Base-by-base conservation (phyloP, 2,113 vertebrate genomes). In the Lota lota region DNA sequence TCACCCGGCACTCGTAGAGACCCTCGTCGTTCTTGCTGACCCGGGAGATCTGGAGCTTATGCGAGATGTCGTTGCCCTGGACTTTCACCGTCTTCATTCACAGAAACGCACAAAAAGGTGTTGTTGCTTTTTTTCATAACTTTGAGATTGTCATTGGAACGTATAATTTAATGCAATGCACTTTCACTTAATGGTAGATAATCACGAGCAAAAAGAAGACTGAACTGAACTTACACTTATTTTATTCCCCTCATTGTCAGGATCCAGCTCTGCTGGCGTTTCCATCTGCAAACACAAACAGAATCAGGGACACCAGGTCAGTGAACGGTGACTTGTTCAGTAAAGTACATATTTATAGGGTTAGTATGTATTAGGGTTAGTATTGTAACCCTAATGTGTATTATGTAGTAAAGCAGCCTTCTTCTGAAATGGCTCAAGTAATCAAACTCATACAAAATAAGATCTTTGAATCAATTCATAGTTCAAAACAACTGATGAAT, bases 1-100 rank as follows among this genome's bases (percentile, higher is more conserved):
- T 97, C 87, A 98, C 95, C 62, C 96, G 84, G 90, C 96, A 98
- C 69, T 98, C 96, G 1, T 98, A 98, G 1, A 97, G 76, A 56
- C 96, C 96, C 86, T 98, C 95, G 22, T 98, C 96, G 68, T 89
- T 94, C 92, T 94, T 96, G 75, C 93, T 87, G 69, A 98, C 96
- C 90, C 95, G 94, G 79, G 95, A 96, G 78, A 97, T 94, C 90
- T 98, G 96, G 62, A 98, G 94, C 85, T 96, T 97, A 91, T 98
- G 96, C 67, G 96, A 98, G 89, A 98, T 98, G 87, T 98, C 95
- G n/a, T 96, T 98, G 78, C 96, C 96, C 88, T 97, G 96, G 84
- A 98, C 96, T 83, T 97, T 98, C 79, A 98, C 96, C 82, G 96
- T 97, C 96, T 98, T 93, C 74, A 83, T 67, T 68, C 56, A 19